phyloP scores from a whole-genome alignment of 2,797 vertebrate species.

The Ceyx erithaca region DNA sequence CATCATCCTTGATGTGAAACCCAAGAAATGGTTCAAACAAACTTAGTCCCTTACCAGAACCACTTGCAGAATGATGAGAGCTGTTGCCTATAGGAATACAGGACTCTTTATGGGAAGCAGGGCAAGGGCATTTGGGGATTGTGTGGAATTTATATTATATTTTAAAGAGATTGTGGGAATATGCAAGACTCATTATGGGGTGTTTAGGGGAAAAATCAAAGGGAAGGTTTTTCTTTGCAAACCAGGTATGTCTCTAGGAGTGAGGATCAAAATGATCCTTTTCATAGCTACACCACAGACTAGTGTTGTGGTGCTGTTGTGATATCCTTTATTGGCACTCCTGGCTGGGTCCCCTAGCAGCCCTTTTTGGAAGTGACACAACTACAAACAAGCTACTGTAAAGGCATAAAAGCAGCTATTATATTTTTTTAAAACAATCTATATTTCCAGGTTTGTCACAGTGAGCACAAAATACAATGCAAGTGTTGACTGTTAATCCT shows the following conservation, averaged over 20 bases:
- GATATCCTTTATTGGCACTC: not conserved
- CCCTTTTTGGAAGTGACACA: not conserved
- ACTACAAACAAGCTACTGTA: not conserved
- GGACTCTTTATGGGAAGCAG: not conserved
- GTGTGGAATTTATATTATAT: not conserved
- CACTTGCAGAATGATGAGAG: not conserved
- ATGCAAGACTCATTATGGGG: not conserved
- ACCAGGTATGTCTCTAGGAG: not conserved
- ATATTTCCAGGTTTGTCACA: not conserved
- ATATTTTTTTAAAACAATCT: not conserved
- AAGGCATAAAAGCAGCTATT: not conserved
- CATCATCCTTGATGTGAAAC: not conserved
- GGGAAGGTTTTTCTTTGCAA: not conserved
- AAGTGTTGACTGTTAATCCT: not conserved
- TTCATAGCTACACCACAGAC: not conserved
- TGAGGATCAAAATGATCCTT: not conserved
- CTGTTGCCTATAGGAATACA: not conserved
- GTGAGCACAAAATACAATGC: not conserved
- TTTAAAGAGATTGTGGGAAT: not conserved
- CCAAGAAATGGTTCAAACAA: not conserved
- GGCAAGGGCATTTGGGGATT: not conserved
- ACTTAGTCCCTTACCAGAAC: not conserved
- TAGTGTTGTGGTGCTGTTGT: not conserved
- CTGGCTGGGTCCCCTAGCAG: not conserved
- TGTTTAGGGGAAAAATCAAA: not conserved